Percentiles rank a stretch among this genome's conserved stretches.
Evolutionary conservation across 2,888 invertebrate species (phyloP).

Genomic region (Hedya salicella): DNA sequence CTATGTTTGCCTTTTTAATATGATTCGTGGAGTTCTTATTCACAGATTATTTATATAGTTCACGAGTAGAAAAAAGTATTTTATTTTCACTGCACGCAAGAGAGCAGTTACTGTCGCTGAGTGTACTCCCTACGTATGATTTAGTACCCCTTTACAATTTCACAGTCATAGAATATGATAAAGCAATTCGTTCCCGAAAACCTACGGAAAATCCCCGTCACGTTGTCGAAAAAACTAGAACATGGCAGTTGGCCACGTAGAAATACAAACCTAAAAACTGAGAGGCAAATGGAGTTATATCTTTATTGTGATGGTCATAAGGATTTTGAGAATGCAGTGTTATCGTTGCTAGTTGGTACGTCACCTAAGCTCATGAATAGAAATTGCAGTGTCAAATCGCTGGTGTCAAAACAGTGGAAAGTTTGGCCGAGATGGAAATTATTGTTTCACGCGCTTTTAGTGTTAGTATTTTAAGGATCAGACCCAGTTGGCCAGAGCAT

Average conservation of each 20-base stretch:
- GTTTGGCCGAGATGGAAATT: constrained; percentile 28
- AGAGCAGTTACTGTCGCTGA: constrained; percentile 23
- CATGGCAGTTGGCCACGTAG: constrained; percentile 33
- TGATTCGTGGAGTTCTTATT: too few species aligned
- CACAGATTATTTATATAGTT: too few species aligned
- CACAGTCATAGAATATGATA: constrained; percentile 43
- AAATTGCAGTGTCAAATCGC: constrained; percentile 43
- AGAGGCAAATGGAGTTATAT: neutral
- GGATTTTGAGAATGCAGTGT: constrained; percentile 1
- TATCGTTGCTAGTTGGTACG: constrained; percentile 31
- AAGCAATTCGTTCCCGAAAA: constrained; percentile 40
- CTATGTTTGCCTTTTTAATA: too few species aligned
- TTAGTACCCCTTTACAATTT: constrained; percentile 34
- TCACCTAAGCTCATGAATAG: constrained; percentile 43
- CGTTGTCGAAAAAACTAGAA: constrained; percentile 38
- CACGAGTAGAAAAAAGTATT: neutral
- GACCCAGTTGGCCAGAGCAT: too few species aligned
- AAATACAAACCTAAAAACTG: neutral
- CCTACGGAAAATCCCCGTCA: constrained; percentile 36
- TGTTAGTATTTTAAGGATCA: neutral
- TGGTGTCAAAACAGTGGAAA: constrained; percentile 43
- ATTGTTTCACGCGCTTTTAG: constrained; percentile 37
- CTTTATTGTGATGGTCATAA: neutral
- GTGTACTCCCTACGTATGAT: constrained; percentile 18
- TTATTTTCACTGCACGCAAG: constrained; percentile 13